Base-by-base conservation (phyloP, 2,797 vertebrate genomes). In the Valencia hispanica region DNA sequence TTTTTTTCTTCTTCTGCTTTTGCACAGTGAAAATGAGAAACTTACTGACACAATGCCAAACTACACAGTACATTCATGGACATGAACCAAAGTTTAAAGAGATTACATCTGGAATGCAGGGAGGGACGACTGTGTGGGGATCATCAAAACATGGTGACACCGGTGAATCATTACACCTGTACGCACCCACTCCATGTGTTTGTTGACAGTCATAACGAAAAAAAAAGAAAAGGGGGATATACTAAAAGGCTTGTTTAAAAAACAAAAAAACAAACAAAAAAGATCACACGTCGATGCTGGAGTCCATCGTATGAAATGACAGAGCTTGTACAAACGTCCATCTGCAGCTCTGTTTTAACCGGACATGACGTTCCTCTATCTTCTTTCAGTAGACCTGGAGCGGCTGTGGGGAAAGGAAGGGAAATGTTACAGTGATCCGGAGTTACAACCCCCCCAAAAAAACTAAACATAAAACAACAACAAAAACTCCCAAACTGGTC, bases 341-440 rank as follows among this genome's bases (percentile, higher is more conserved):
- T 84, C 79, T 84, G 87, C 79, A n/a, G 55, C 83, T 91, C 81
- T 85, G 69, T 83, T 87, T 77, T 70, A 43, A 79, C 73, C 59
- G 50, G 66, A 79, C 82, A 82, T 75, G 71, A 11, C n/a, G 5
- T n/a, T 69, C 75, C 70, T 69, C 96, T 86, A 99, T 83, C 97
- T 99, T 91, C 98, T 96, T 88, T 99, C 98, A 72, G 97, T 97
- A 77, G 98, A 99, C 94, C 97, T 97, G 94, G 98, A 99, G 80
- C 97, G 98, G 92, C 98, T 99, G 78, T 14, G 78, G 77, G 66
- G 71, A 50, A 45, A 32, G 10, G 2, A 12, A 27, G 7, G 70
- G 41, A 72, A 74, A n/a, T 6, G 12, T 77, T 36, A 41, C 65
- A 11, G 45, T 0, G 2, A 32, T 27, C 22, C 36, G 34, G 3